Evolutionary conservation across 2,797 vertebrate genomes (phyloP).

Genomic region (Microhierax caerulescens): DNA sequence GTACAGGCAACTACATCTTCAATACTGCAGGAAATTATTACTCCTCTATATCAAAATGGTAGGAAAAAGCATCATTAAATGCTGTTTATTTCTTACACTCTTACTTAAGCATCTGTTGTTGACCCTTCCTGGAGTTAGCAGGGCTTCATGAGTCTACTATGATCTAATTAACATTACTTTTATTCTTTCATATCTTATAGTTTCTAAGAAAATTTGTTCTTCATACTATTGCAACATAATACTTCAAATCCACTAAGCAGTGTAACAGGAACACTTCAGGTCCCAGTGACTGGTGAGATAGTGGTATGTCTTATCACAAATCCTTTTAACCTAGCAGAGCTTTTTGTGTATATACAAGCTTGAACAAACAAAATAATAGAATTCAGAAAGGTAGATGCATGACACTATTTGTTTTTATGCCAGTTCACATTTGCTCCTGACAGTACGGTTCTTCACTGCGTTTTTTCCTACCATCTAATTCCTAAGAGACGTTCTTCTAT

Average conservation of each 20-base stretch:
- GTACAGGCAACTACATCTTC: not conserved
- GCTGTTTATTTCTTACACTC: not conserved
- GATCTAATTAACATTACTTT: not conserved
- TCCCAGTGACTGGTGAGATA: not conserved
- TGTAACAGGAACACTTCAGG: not conserved
- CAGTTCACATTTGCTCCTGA: not conserved
- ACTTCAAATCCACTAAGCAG: not conserved
- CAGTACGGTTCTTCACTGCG: not conserved
- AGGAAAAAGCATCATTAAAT: not conserved
- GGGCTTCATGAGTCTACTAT: not conserved
- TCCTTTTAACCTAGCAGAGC: not conserved
- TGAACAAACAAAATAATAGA: not conserved
- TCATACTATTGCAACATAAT: not conserved
- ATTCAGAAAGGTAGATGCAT: not conserved
- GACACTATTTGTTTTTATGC: not conserved
- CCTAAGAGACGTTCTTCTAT: not conserved
- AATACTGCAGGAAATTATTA: not conserved
- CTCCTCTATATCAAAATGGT: not conserved
- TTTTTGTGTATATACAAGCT: not conserved
- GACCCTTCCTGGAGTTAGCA: not conserved
- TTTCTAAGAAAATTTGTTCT: not conserved
- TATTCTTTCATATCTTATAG: not conserved
- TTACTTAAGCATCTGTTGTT: not conserved
- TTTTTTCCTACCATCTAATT: not conserved
- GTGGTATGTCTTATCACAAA: not conserved